These are phyloP conservation scores for Meteorus sp. DNA, from an alignment of 1,140 invertebrate species.

Conservation along the genomic window DNA sequence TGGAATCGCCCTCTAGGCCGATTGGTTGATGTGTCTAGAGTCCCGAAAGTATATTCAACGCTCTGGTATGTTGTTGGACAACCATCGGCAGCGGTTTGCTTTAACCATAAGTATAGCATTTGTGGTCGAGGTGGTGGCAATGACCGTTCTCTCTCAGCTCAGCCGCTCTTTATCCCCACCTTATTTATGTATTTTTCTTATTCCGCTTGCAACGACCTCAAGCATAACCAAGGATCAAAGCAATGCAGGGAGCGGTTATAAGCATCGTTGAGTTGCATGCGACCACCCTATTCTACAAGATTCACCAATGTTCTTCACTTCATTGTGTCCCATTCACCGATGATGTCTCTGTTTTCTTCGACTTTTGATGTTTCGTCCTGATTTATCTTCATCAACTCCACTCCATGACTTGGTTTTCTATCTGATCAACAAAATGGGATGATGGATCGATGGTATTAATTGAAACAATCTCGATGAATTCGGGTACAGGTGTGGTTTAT, in stretches of 20 bases:
- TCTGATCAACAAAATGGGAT: too few species aligned
- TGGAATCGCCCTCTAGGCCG: slow-evolving; percentile 14
- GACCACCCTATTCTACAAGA: too few species aligned
- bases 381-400: neutral
- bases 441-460: too few species aligned
- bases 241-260: neutral
- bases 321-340: neutral
- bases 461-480: too few species aligned
- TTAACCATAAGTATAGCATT: slow-evolving; percentile 2
- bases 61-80: slow-evolving; percentile 18
- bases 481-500: too few species aligned
- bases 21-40: slow-evolving; percentile 15
- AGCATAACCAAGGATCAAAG: neutral
- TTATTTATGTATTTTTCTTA: slow-evolving; percentile 21
- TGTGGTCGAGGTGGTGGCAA: slow-evolving; percentile 56
- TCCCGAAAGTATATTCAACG: slow-evolving; percentile 16
- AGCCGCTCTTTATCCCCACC: slow-evolving; percentile 29
- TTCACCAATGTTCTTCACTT: neutral
- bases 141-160: slow-evolving; percentile 52
- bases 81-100: slow-evolving; percentile 15
- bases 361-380: neutral
- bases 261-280: slow-evolving; percentile 4
- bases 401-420: neutral
- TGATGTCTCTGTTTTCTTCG: neutral
- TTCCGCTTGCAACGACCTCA: slow-evolving; percentile 26